Conservation (phyloP, 2,113 vertebrate species). For the Nestor notabilis region DNA sequence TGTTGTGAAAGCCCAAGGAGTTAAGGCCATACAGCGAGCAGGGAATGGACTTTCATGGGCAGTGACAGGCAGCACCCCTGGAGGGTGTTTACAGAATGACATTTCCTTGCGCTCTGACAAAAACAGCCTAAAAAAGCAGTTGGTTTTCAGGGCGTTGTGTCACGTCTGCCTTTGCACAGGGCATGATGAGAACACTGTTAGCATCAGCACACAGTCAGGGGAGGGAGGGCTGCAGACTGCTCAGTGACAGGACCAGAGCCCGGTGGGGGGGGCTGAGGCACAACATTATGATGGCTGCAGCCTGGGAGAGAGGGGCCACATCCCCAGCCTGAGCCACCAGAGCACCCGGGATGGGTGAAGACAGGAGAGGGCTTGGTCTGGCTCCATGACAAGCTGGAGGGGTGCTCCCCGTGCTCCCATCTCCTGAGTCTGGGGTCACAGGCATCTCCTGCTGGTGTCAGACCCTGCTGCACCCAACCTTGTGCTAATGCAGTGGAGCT, state of each 20-base stretch:
- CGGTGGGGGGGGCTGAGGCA: rapidly evolving
- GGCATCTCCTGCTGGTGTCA: background rate
- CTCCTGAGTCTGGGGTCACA: rapidly evolving
- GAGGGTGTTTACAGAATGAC: conserved; percentile 10
- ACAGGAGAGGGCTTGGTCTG: rapidly evolving
- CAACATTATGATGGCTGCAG: background rate
- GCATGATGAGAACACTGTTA: background rate
- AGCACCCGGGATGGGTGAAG: background rate
- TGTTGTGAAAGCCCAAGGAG: background rate
- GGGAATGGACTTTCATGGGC: background rate
- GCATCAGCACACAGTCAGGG: background rate
- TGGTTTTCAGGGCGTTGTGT: background rate
- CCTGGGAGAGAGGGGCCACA: background rate
- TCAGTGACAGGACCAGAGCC: background rate
- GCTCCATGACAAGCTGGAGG: background rate
- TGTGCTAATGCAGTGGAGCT: background rate
- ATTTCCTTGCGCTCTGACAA: background rate
- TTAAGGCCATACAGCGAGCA: rapidly evolving
- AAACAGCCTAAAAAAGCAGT: background rate
- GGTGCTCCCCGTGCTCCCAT: background rate
- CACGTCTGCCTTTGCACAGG: background rate
- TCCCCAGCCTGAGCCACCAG: background rate
- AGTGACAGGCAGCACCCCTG: background rate
- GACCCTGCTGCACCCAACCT: background rate
- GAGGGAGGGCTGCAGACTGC: background rate